A percentile compares a stretch with the other conserved stretches of the same genome.
Conservation (phyloP, 2,113 vertebrate species). For the Pycnonotus jocosus region DNA sequence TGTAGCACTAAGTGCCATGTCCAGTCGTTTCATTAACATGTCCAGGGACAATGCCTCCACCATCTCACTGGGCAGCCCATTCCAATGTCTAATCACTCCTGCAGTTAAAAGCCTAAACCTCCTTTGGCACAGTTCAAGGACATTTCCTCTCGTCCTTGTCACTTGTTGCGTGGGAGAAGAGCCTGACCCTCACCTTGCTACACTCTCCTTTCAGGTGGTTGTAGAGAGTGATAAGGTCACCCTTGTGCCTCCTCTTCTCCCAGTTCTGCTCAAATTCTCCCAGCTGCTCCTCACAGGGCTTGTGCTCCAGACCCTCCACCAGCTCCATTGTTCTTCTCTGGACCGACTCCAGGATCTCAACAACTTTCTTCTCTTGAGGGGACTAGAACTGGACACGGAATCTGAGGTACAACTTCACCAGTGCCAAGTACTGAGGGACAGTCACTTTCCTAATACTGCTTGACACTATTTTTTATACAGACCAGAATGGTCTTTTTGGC, state of each 20-base stretch:
- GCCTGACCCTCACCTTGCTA: not conserved
- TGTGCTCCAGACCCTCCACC: not conserved
- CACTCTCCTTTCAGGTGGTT: not conserved
- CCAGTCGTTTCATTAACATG: rapidly evolving
- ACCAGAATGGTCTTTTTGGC: not conserved
- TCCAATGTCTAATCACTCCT: not conserved
- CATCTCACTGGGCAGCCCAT: not conserved
- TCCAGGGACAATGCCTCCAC: not conserved
- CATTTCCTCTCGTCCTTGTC: not conserved
- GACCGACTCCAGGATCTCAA: not conserved
- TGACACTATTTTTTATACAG: not conserved
- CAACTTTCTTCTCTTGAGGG: not conserved
- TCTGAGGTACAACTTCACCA: not conserved
- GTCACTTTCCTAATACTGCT: not conserved
- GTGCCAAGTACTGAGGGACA: not conserved
- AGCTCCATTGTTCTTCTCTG: not conserved
- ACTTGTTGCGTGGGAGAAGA: rapidly evolving
- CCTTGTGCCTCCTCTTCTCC: not conserved
- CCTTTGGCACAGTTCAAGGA: not conserved
- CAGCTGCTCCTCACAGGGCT: rapidly evolving
- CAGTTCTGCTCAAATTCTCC: not conserved
- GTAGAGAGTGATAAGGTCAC: no score
- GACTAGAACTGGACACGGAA: not conserved
- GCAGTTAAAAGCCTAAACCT: not conserved
- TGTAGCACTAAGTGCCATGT: not conserved